Percentiles rank a stretch among this genome's conserved stretches.
Evolutionary conservation across 2,888 invertebrate species (phyloP).

Genomic region (Synergus gifuensis): DNA sequence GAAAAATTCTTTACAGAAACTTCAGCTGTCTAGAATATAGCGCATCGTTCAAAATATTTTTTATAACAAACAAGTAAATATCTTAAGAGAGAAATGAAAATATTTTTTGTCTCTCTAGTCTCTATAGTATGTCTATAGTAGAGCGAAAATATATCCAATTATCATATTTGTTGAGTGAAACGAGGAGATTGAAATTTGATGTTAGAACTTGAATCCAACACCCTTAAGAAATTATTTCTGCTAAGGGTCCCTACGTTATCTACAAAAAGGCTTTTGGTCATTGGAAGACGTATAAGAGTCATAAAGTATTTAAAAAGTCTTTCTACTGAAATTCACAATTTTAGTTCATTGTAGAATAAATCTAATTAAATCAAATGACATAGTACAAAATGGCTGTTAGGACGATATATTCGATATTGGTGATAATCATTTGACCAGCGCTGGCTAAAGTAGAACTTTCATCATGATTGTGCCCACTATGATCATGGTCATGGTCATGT

Average conservation of each 20-base stretch:
- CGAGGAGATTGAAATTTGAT: too few species aligned
- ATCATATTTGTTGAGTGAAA: too few species aligned
- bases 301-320: not conserved
- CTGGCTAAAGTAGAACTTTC: conserved; percentile 56
- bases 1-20: conserved; percentile 5
- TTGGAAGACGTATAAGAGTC: conserved; percentile 13
- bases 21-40: conserved; percentile 38
- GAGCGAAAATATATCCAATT: too few species aligned
- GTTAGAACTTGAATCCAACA: too few species aligned
- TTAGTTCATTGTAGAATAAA: conserved; percentile 25
- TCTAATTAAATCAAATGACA: conserved; percentile 61
- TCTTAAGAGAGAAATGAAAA: not conserved
- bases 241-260: not conserved
- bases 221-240: not conserved
- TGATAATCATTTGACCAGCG: conserved; percentile 65
- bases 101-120: too few species aligned
- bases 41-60: conserved; percentile 32
- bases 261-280: not conserved
- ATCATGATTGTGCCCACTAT: conserved; percentile 47
- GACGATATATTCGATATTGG: conserved; percentile 68
- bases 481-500: conserved; percentile 46
- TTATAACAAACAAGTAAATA: conserved; percentile 30
- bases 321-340: conserved; percentile 22
- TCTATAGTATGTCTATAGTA: too few species aligned
- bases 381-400: conserved; percentile 68